These are phyloP conservation scores for Homalodisca vitripennis DNA, from an alignment of 1,140 invertebrate genomes.

Conservation along the genomic window DNA sequence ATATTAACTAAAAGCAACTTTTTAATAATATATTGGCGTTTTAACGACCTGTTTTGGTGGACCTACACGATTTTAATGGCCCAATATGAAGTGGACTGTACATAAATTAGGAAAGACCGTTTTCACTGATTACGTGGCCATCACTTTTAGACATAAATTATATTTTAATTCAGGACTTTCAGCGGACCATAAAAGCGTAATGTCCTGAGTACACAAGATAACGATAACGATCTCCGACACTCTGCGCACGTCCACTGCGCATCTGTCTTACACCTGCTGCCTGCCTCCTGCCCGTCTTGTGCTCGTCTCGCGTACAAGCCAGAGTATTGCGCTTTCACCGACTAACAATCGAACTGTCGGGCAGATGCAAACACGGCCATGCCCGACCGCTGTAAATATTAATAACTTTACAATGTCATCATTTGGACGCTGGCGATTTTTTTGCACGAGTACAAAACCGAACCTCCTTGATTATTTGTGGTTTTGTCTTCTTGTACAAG, in stretches of 20 bases:
- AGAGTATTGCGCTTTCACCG: no score
- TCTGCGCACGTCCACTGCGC: background rate
- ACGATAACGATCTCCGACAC: background rate
- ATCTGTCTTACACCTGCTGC: constrained; percentile 1
- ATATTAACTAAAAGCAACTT: background rate
- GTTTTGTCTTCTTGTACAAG: no score
- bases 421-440: no score
- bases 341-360: no score
- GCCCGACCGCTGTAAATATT: no score
- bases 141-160: constrained; percentile 8
- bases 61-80: background rate
- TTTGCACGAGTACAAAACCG: no score
- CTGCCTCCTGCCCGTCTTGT: no score
- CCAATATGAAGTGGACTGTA: background rate
- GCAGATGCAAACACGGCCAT: no score
- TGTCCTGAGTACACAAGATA: background rate
- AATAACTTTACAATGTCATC: no score
- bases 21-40: constrained; percentile 15
- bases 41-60: background rate
- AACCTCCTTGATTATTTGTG: no score
- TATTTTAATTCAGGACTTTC: constrained; percentile 17
- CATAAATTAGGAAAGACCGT: background rate
- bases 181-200: constrained; percentile 6
- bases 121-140: background rate
- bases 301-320: no score